Evolutionary conservation across 2,888 invertebrate species (phyloP), one percentile per base, ranked within the genome.

Genomic region (Apodemia mormo): DNA sequence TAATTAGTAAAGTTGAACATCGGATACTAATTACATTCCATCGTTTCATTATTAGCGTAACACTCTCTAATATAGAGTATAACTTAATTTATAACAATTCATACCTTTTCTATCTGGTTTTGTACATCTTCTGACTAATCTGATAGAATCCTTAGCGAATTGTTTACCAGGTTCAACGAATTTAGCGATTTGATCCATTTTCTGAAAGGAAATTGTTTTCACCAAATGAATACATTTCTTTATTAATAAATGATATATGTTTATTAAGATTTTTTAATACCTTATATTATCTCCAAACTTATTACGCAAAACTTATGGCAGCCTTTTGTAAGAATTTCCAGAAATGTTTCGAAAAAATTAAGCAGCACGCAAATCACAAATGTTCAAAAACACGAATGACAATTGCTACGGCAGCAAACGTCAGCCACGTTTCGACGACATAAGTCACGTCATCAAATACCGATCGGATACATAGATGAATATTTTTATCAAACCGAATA

Each of bases 101-200:
- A 7, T 40, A 40, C 40, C 40, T 40, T 40, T 40, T 40, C 99
- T 96, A 88, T 99, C 99, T 69, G 99, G 99, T 92, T 99, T 99
- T 71, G 99, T 99, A 93, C 99, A 99, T 88, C 99, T 97, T 92
- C 99, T 99, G 58, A 99, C 98, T 84, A 99, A 95, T 93, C 99
- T 96, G 83, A 99, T 96, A 45, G 99, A 99, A 90, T 99, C 99
- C 94, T 99, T 99, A 83, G 98, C 96, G 90, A 99, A 99, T 87
- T 98, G 97, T 86, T 97, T 97, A 77, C 97, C 98, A 82, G 99
- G 99, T 90, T 99, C 98, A 73, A 98, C 95, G 83, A 98, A 96
- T 91, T 97, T 97, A 78, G 96, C 96, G 82, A 99, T 96, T 95
- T 99, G 99, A 95, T 99, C 99, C 99, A 99, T 99, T 89, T 89